Conservation (phyloP, 2,113 vertebrate species). For the Psammodynastes pulverulentus region DNA sequence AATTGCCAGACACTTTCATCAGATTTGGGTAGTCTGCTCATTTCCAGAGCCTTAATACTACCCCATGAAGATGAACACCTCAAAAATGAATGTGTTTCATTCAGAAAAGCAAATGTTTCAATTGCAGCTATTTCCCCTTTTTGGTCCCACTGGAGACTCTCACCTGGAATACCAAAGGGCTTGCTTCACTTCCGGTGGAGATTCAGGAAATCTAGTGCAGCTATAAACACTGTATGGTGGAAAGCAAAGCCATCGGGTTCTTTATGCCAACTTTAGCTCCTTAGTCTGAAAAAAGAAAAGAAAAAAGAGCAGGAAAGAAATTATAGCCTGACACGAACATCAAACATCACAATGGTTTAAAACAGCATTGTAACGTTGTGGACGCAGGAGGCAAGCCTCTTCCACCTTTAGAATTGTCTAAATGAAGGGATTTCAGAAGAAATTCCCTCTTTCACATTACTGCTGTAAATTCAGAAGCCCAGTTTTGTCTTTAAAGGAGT, state of each 20-base stretch:
- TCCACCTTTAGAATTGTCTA: background rate
- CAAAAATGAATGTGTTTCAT: rapidly evolving
- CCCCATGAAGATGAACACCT: rapidly evolving
- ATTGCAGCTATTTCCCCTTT: background rate
- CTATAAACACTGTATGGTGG: background rate
- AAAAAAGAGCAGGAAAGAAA: slow-evolving; percentile 34
- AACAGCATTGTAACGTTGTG: background rate
- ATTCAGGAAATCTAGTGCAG: background rate
- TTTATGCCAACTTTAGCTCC: slow-evolving; percentile 38
- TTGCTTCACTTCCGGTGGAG: background rate
- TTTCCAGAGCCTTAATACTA: background rate
- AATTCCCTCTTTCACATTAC: background rate
- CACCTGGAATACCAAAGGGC: slow-evolving; percentile 49
- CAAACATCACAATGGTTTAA: background rate
- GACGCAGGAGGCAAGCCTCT: background rate
- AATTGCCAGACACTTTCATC: background rate
- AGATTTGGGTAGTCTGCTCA: background rate
- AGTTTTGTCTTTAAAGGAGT: background rate
- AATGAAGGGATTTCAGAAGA: background rate
- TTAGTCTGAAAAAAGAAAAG: slow-evolving; percentile 61
- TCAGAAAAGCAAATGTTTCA: slow-evolving; percentile 6
- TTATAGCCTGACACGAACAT: slow-evolving; percentile 9
- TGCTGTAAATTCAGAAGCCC: background rate
- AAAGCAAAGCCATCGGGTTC: slow-evolving; percentile 28
- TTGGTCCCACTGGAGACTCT: background rate